Percentiles rank a stretch among this genome's conserved stretches.
phyloP scores from a whole-genome alignment of 2,888 invertebrate species.

The Blastobasis lacticolella region DNA sequence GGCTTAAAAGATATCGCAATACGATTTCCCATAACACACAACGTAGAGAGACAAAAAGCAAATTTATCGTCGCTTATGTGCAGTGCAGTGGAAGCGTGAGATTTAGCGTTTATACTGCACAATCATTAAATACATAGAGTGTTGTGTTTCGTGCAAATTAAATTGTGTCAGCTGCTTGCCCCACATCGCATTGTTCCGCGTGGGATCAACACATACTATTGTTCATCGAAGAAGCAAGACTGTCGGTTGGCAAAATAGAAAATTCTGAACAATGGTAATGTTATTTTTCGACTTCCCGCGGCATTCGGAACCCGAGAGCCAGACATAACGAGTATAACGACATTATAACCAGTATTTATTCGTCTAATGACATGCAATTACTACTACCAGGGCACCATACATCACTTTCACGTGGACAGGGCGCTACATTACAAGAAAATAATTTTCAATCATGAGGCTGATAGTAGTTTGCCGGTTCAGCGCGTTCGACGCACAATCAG shows the following conservation, averaged over 20 bases:
- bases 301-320: slow-evolving; percentile 19
- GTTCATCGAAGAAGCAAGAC: slow-evolving; percentile 44
- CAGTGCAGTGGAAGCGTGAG: slow-evolving; percentile 51
- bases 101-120: slow-evolving; percentile 39
- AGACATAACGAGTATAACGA: slow-evolving; percentile 9
- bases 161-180: slow-evolving; percentile 70
- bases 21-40: slow-evolving; percentile 8
- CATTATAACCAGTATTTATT: slow-evolving; percentile 8
- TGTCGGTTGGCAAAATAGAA: slow-evolving; percentile 56
- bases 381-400: slow-evolving; percentile 1
- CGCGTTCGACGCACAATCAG: slow-evolving; percentile 24
- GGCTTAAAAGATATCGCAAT: slow-evolving; percentile 1
- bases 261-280: slow-evolving; percentile 54
- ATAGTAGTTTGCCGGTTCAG: slow-evolving; percentile 16
- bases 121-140: slow-evolving; percentile 32
- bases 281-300: slow-evolving; percentile 49
- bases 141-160: slow-evolving; percentile 55
- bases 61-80: slow-evolving; percentile 13
- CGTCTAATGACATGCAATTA: slow-evolving; percentile 6
- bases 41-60: slow-evolving; percentile 4
- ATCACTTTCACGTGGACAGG: slow-evolving; percentile 9
- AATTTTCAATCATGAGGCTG: slow-evolving; percentile 22
- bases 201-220: slow-evolving; percentile 60
- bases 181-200: slow-evolving; percentile 66
- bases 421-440: slow-evolving; percentile 13